A percentile compares a stretch with the other conserved stretches of the same genome.
Conservation (phyloP, 1,140 invertebrate genomes). For the Rhopalosiphum maidis region DNA sequence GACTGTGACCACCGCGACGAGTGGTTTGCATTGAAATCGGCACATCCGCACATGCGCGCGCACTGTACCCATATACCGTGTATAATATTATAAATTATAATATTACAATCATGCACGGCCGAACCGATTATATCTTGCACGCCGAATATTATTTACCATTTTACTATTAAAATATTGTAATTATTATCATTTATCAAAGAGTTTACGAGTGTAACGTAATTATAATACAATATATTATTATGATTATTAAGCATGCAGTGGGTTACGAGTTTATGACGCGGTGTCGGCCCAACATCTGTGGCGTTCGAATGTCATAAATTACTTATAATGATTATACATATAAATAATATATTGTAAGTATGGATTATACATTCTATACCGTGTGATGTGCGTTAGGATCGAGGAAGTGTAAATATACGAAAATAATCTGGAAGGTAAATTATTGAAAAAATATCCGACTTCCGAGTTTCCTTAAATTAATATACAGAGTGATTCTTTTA, state of each 20-base stretch:
- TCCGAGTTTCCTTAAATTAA: no score
- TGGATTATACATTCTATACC: no score
- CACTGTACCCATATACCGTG: neutral
- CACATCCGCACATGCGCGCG: neutral
- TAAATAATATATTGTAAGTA: no score
- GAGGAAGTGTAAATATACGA: no score
- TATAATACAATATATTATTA: neutral
- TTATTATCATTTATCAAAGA: neutral
- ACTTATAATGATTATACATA: no score
- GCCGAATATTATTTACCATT: neutral
- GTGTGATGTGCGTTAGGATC: no score
- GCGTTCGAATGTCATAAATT: no score
- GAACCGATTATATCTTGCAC: neutral
- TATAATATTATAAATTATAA: neutral
- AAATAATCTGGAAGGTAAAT: no score
- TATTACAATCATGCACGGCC: neutral
- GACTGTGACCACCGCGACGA: neutral
- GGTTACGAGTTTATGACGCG: neutral
- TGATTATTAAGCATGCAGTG: no score
- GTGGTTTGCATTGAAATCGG: constrained; percentile 25
- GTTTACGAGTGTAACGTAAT: neutral
- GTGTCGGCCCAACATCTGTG: no score
- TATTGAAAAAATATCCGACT: no score
- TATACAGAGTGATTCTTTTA: no score
- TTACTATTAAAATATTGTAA: neutral